Base-by-base conservation (phyloP, 2,888 invertebrate species). In the Thelaira solivaga region DNA sequence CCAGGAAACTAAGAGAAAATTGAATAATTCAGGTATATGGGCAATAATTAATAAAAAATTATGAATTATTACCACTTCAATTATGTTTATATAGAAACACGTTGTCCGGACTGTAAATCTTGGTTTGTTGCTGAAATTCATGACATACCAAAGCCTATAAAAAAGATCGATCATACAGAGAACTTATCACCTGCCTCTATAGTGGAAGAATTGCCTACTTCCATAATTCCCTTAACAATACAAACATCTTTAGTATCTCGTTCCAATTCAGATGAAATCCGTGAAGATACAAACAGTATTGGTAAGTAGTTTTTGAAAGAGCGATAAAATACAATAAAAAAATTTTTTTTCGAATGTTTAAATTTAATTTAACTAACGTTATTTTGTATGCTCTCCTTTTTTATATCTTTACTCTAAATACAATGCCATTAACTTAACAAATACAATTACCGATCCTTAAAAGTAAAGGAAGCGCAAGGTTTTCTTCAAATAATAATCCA, bases 61-160 rank as follows among this genome's bases (percentile, higher is more conserved):
- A n/a, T n/a, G n/a, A 1, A 0, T 18, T 1, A 41, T 6, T 24
- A 6, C 8, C 10, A 13, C 24, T 29, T 5, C 2, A 29, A 53
- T 53, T 47, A 13, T 64, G 26, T 53, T 39, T 31, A 4, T 39
- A 10, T 29, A 89, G 89, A 83, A 22, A 83, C 89, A 5, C 83
- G 84, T 31, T 93, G 93, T 85, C 92, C 92, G 1, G 89, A 90
- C 16, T 93, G 93, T 82, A 88, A 90, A 47, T 92, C 93, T 82
- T 90, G 89, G 1, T 88, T 92, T 69, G 91, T 93, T 1, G 86
- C 87, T n/a, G 89, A 89, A 84, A 84, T 89, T 4, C 84, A 85
- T 36, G 84, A 84, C 11, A 68, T 84, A n/a, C 82, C 84, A 3
- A 80, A 83, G 5, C 85, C 86, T 0, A 62, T 84, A 49, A 81